Evolutionary conservation across 2,113 vertebrate genomes (phyloP), one percentile per base, ranked within the genome.

Genomic region (Percopsis transmontana): DNA sequence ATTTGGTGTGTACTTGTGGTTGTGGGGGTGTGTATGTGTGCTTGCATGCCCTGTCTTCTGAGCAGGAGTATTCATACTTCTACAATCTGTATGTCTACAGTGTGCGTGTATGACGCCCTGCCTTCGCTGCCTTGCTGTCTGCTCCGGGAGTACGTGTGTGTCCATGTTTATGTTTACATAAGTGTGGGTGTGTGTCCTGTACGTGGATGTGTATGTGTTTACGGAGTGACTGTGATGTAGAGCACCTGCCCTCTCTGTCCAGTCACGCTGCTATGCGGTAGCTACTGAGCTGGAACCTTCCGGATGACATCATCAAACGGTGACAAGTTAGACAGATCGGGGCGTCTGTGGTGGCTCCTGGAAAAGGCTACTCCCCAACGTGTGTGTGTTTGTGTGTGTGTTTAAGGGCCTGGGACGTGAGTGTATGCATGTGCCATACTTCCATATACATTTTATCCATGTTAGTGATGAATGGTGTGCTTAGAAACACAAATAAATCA

Each of bases 291-390:
- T 81, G 73, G 77, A 84, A 76, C 70, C 77, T 85, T 86, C 83
- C 72, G 20, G 62, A 79, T 90, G 83, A 89, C 83, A 84, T 90
- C 88, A 90, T 85, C 79, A 85, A 85, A 87, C 20, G 27, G 76
- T 82, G 84, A 87, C 75, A 60, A 68, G 74, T 78, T 75, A 83
- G 84, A 89, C 86, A 68, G 78, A 72, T 85, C 76, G 72, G 59
- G 82, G 76, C 72, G 80, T 81, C 80, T 79, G 80, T 57, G 85
- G 83, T 77, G 63, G 75, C 59, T 74, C 65, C 67, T 61, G 67
- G 74, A 87, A 82, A 80, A 61, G 68, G 70, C 76, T 12, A 70
- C 85, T 82, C 74, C 77, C 58, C 11, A 58, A 52, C 42, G 19
- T 66, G 5, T 48, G 47, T 42, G 68, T 73, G 8, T 71, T 50